phyloP scores from a whole-genome alignment of 2,888 invertebrate species.

The Eurytoma adleriae region DNA sequence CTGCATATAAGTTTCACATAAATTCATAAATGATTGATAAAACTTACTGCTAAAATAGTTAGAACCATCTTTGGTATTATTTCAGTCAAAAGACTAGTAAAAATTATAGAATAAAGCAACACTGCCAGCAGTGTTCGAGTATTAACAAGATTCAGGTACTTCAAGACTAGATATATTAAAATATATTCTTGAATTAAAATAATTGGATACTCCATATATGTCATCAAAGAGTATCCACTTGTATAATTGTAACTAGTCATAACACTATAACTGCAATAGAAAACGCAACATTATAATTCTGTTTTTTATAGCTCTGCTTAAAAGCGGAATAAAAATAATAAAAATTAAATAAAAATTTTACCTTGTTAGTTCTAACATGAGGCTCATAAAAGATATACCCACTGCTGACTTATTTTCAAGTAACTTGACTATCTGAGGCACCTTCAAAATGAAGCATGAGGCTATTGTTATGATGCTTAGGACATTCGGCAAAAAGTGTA shows the following conservation, averaged over 20 bases:
- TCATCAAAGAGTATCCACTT: conserved; percentile 84
- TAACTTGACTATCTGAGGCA: conserved; percentile 88
- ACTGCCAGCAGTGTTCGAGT: conserved; percentile 66
- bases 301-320: background rate
- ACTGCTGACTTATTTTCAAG: conserved; percentile 81
- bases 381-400: conserved; percentile 83
- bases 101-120: conserved; percentile 72
- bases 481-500: conserved; percentile 77
- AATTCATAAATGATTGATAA: background rate
- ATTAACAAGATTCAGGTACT: conserved; percentile 81
- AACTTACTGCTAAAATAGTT: conserved; percentile 82
- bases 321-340: background rate
- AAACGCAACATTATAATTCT: conserved; percentile 26
- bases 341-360: conserved; percentile 67
- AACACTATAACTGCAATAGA: conserved; percentile 84
- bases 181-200: conserved; percentile 86
- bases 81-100: conserved; percentile 75
- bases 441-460: conserved; percentile 87
- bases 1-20: background rate
- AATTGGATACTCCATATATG: conserved; percentile 91
- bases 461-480: conserved; percentile 87
- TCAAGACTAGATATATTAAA: conserved; percentile 84
- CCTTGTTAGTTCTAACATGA: conserved; percentile 85
- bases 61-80: conserved; percentile 77
- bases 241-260: conserved; percentile 89